Evolutionary conservation across 2,888 invertebrate genomes (phyloP), one percentile per base, ranked within the genome.

Genomic region (Phaedon cochleariae): DNA sequence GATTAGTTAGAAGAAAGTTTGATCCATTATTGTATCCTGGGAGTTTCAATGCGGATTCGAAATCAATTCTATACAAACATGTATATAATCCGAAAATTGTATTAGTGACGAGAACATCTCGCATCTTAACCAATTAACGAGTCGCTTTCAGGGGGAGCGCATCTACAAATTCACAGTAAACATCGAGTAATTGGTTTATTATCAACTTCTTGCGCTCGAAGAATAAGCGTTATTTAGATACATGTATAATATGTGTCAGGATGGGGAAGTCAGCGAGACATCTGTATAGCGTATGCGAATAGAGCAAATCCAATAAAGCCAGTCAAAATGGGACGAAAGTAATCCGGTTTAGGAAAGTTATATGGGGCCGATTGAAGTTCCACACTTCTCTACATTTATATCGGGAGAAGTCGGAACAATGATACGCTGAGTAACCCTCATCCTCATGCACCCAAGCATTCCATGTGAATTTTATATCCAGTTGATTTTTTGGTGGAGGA

Each of bases 271-370:
- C 51, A 41, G 57, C 67, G 69, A 71, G 62, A 70, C 74, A 74
- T 73, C 74, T 74, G 73, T 66, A 52, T 68, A n/a, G n/a, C 70
- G 68, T 64, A 71, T 74, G 73, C 72, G 70, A 7, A 65, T 67
- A 69, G 70, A 68, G 64, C 51, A 73, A 74, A 75, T 74, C 65
- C 71, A 75, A 75, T 75, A 75, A 72, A 48, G 61, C 66, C 64
- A 69, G 69, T 70, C 70, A 64, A 74, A 73, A 69, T 73, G 69
- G 69, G 65, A 72, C 69, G 60, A 71, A 67, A 66, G 73, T 72
- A 71, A 72, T 73, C 70, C 62, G 59, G 70, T 69, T 68, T 52
- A 26, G 61, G 58, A 31, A 54, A 60, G 52, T 62, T 54, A 55
- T 59, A 62, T 59, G 22, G 57, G 57, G 12, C n/a, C 26, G 45